A percentile compares a stretch with the other conserved stretches of the same genome.
Conservation (phyloP, 2,797 vertebrate genomes). For the Ficedula albicollis region DNA sequence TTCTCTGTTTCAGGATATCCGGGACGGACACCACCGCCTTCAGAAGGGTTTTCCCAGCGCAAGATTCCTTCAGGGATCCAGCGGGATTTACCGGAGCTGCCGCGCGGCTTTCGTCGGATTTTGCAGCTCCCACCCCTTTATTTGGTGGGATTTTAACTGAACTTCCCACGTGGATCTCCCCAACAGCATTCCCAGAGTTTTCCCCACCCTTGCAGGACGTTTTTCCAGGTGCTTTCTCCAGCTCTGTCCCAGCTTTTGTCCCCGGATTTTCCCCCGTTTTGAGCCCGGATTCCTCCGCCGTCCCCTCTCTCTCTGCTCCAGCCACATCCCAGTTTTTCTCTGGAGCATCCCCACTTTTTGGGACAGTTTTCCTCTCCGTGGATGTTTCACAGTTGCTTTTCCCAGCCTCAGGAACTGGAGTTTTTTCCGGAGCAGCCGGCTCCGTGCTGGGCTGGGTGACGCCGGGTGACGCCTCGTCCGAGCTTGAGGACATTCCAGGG, state of each 20-base stretch:
- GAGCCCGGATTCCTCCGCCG: neutral
- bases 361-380: neutral
- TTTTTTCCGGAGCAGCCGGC: neutral
- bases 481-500: neutral
- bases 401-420: neutral
- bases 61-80: neutral
- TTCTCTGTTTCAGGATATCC: slow-evolving; percentile 46
- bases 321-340: neutral
- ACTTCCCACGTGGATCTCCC: neutral
- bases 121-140: slow-evolving; percentile 26
- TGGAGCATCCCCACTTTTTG: rapidly evolving
- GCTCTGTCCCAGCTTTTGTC: neutral
- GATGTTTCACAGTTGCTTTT: rapidly evolving
- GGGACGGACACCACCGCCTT: slow-evolving; percentile 46
- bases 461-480: neutral
- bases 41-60: neutral
- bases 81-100: neutral
- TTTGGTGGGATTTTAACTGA: neutral
- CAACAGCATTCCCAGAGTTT: neutral
- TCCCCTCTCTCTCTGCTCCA: neutral
- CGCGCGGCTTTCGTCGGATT: neutral
- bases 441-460: neutral
- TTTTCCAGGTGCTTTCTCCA: slow-evolving; percentile 38
- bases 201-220: neutral
- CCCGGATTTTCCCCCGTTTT: neutral